phyloP scores from a whole-genome alignment of 2,888 invertebrate genomes.

The Sycophila texana region DNA sequence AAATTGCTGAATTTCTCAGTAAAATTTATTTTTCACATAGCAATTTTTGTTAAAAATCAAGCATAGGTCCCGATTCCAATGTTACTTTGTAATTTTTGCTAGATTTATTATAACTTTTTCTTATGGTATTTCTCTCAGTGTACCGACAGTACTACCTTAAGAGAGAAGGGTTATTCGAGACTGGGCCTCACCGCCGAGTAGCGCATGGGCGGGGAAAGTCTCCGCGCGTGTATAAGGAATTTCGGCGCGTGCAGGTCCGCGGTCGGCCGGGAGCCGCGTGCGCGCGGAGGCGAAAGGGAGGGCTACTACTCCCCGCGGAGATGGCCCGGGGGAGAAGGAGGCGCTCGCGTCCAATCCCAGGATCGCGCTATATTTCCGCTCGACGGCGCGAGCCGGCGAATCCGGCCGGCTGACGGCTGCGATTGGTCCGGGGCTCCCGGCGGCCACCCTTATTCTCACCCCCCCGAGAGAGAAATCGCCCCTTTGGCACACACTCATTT shows the following conservation, averaged over 20 bases:
- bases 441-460: constrained; percentile 50
- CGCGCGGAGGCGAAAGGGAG: neutral
- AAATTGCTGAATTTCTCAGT: too few relatives aligned
- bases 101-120: too few relatives aligned
- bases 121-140: too few relatives aligned
- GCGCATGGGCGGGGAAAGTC: too few relatives aligned
- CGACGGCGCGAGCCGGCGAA: constrained; percentile 44
- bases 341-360: constrained; percentile 35
- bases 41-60: too few relatives aligned
- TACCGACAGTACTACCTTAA: too few relatives aligned
- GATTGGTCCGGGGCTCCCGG: constrained; percentile 40
- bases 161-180: too few relatives aligned
- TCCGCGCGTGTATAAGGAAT: too few relatives aligned
- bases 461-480: constrained; percentile 40
- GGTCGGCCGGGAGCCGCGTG: constrained; percentile 19
- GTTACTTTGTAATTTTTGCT: too few relatives aligned
- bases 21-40: too few relatives aligned
- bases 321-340: constrained; percentile 8
- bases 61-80: too few relatives aligned
- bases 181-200: too few relatives aligned
- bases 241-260: neutral
- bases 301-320: constrained; percentile 34
- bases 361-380: constrained; percentile 47
- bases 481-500: constrained; percentile 45
- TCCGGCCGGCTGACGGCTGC: constrained; percentile 43